Evolutionary conservation across 1,140 invertebrate species (phyloP).

Genomic region (Lordiphosa mommai): DNA sequence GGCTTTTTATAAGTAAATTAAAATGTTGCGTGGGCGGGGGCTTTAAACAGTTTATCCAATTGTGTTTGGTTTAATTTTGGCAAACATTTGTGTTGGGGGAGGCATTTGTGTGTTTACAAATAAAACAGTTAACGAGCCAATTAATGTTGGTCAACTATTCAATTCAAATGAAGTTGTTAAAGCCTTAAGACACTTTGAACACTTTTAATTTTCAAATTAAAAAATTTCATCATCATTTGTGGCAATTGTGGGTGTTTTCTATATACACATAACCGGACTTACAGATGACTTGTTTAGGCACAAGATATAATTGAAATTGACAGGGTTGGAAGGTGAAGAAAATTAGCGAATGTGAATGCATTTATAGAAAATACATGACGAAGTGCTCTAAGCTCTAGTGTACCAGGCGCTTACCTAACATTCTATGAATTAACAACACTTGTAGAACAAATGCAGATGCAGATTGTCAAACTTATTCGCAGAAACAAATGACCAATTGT

Average conservation of each 20-base stretch:
- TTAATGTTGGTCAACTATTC: constrained; percentile 26
- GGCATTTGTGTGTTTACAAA: constrained; percentile 54
- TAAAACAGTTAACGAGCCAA: constrained; percentile 50
- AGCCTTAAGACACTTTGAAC: too few species aligned
- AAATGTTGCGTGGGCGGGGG: constrained; percentile 34
- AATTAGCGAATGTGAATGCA: neutral
- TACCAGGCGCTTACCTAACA: too few species aligned
- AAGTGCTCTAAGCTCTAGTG: too few species aligned
- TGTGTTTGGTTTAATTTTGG: constrained; percentile 23
- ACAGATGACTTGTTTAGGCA: constrained; percentile 11
- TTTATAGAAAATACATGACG: too few species aligned
- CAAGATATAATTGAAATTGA: constrained; percentile 6
- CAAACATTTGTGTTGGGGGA: constrained; percentile 32
- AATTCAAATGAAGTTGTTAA: constrained; percentile 15
- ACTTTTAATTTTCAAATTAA: too few species aligned
- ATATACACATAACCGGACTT: too few species aligned
- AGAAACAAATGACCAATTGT: too few species aligned
- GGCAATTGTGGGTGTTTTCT: too few species aligned
- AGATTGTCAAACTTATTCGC: too few species aligned
- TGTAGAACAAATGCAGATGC: too few species aligned
- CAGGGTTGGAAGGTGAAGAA: neutral
- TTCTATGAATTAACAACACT: too few species aligned
- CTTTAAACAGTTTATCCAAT: constrained; percentile 20
- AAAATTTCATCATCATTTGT: too few species aligned
- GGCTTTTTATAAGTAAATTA: constrained; percentile 44